Evolutionary conservation across 2,888 invertebrate species (phyloP), one percentile per base, ranked within the genome.

Genomic region (Monopis laevigella): DNA sequence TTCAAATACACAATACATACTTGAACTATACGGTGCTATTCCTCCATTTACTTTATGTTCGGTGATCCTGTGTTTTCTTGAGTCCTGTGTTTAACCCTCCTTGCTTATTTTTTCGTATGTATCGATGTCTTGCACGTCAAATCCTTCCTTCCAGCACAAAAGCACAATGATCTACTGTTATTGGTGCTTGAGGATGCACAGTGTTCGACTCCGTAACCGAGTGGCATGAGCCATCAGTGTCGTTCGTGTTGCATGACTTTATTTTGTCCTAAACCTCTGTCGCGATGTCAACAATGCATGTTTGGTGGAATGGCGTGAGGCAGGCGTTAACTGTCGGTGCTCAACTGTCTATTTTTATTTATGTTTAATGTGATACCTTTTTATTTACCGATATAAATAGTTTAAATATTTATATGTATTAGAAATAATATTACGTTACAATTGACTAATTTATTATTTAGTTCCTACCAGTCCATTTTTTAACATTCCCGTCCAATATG

Each of bases 201-300:
- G 69, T 61, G 74, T 68, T 61, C 60, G 59, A 58, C 60, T 59
- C 57, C 48, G 61, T 57, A 58, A 67, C 64, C 64, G 64, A 59
- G 65, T 70, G 77, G 73, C 70, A 74, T 77, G 74, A 62, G 75
- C 75, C 75, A 68, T 75, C 56, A 21, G 21, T 56, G 78, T 80
- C 74, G 77, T 80, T 69, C 68, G 75, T 78, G 72, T 73, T 78
- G 80, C 78, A 80, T 80, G 80, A 62, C 8, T 62, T 70, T 65
- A 64, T 14, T 66, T 61, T 67, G 61, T 63, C 56, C 60, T 66
- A 60, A 53, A 65, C 55, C 58, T 62, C 60, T 64, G 63, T 67
- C 61, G 66, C 60, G 61, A 64, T 68, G 70, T 72, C 64, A 59
- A 67, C 59, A 6, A 52, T 73, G 77, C 77, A 77, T 78, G 78